Percentiles rank a stretch among this genome's conserved stretches.
phyloP scores from a whole-genome alignment of 2,113 vertebrate genomes.

The Platichthys flesus region DNA sequence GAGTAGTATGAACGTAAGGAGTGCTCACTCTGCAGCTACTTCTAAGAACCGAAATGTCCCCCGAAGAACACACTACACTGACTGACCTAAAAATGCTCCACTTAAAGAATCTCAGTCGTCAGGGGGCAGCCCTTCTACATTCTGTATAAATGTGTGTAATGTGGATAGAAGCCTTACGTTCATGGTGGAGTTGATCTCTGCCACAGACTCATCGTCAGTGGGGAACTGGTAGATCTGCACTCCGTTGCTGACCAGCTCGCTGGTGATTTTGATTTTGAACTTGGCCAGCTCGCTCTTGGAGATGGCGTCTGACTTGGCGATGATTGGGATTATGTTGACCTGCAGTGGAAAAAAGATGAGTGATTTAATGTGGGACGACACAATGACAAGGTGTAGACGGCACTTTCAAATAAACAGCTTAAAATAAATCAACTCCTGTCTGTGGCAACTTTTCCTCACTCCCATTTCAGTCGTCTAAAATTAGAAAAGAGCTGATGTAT shows the following conservation, averaged over 20 bases:
- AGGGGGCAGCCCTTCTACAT: no score
- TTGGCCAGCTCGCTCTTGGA: conserved; percentile 98
- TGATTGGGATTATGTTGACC: conserved; percentile 98
- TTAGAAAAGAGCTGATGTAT: not conserved
- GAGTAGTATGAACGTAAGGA: no score
- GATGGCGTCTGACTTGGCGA: conserved; percentile 97
- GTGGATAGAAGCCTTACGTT: conserved; percentile 86
- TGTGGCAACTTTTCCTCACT: not conserved
- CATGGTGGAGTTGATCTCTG: conserved; percentile 98
- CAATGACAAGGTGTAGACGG: conserved; percentile 7
- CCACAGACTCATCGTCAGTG: conserved; percentile 95
- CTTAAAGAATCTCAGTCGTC: no score
- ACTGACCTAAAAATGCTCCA: no score
- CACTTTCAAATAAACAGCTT: conserved; percentile 11
- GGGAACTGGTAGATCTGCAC: conserved; percentile 99
- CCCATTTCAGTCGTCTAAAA: conserved; percentile 15
- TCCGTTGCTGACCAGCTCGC: conserved; percentile 96
- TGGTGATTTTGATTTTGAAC: conserved; percentile 99
- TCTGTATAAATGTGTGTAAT: not conserved
- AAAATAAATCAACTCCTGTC: conserved; percentile 22
- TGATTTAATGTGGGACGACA: not conserved
- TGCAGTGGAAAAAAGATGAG: conserved; percentile 51
- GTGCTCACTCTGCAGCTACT: no score
- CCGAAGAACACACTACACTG: no score
- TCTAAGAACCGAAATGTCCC: no score